These are phyloP conservation scores for Siderastrea radians DNA, from an alignment of 92 coral and sea anemone genomes.

Conservation along the genomic window DNA sequence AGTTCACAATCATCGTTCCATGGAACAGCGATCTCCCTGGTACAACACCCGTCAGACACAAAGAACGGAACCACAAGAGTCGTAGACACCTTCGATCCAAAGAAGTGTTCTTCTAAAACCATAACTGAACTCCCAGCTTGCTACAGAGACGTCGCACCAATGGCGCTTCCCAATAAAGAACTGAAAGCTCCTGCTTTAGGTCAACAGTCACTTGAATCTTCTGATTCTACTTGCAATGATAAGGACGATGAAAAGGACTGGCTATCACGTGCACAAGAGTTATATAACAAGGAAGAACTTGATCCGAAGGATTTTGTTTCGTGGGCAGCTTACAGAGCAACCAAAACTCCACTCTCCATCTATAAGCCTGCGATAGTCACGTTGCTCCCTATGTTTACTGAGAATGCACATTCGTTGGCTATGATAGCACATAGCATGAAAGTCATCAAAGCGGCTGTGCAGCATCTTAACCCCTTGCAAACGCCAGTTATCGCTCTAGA, in stretches of 20 bases:
- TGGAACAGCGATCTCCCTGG: constrained; percentile 79
- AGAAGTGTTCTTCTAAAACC: constrained; percentile 53
- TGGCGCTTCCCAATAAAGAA: constrained; percentile 37
- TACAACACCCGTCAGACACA: constrained; percentile 65
- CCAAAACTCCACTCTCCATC: constrained; percentile 54
- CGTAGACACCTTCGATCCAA: constrained; percentile 45
- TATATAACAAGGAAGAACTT: constrained; percentile 52
- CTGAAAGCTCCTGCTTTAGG: constrained; percentile 46
- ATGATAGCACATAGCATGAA: constrained; percentile 64
- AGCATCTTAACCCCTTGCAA: constrained; percentile 69
- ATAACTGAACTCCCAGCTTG: constrained; percentile 50
- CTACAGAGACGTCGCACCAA: constrained; percentile 63
- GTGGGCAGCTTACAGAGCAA: constrained; percentile 67
- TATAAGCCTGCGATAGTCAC: constrained; percentile 53
- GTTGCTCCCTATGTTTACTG: constrained; percentile 68
- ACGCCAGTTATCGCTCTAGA: constrained; percentile 56
- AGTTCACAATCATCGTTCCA: constrained; percentile 71
- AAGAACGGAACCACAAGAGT: constrained; percentile 51
- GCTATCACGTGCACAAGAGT: constrained; percentile 57
- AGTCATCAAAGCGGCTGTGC: constrained; percentile 63
- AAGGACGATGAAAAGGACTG: constrained; percentile 57
- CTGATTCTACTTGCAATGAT: constrained; percentile 35
- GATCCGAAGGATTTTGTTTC: constrained; percentile 51
- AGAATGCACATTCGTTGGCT: constrained; percentile 70
- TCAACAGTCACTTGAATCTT: constrained; percentile 21